Percentiles rank a stretch among this genome's conserved stretches.
These are phyloP conservation scores for Otocyon megalotis DNA, from an alignment of 2,113 vertebrate species.

Conservation along the genomic window DNA sequence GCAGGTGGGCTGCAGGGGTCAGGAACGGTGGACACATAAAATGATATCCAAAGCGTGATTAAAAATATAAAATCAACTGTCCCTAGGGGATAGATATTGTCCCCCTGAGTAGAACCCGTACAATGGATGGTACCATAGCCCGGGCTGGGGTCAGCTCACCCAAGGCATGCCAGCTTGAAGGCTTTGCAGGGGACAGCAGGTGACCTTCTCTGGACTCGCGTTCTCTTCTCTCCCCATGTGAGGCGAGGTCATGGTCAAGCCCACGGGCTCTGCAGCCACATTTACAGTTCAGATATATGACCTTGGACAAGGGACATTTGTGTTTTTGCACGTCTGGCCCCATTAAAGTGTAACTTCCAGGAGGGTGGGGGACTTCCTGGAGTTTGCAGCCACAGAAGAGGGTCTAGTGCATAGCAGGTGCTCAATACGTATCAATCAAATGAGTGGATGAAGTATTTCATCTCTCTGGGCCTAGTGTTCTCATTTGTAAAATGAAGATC, in stretches of 20 bases:
- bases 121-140: not conserved
- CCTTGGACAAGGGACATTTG: not conserved
- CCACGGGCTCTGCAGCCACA: not conserved
- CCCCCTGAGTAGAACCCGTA: not conserved
- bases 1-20: not conserved
- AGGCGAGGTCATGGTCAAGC: not conserved
- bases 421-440: not conserved
- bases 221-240: not conserved
- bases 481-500: not conserved
- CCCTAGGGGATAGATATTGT: not conserved
- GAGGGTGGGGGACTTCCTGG: not conserved
- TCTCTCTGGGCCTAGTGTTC: not conserved
- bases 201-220: not conserved
- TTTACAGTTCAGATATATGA: not conserved
- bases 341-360: not conserved
- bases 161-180: not conserved
- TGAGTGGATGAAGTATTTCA: not conserved
- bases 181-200: not conserved
- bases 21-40: not conserved
- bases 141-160: not conserved
- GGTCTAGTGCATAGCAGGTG: not conserved
- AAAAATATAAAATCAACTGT: not conserved
- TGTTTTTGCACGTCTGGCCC: not conserved
- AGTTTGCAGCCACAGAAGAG: not conserved
- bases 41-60: not conserved